Percentiles rank a stretch among this genome's conserved stretches.
phyloP scores from a whole-genome alignment of 2,888 invertebrate genomes.

The Cylindroiulus punctatus region DNA sequence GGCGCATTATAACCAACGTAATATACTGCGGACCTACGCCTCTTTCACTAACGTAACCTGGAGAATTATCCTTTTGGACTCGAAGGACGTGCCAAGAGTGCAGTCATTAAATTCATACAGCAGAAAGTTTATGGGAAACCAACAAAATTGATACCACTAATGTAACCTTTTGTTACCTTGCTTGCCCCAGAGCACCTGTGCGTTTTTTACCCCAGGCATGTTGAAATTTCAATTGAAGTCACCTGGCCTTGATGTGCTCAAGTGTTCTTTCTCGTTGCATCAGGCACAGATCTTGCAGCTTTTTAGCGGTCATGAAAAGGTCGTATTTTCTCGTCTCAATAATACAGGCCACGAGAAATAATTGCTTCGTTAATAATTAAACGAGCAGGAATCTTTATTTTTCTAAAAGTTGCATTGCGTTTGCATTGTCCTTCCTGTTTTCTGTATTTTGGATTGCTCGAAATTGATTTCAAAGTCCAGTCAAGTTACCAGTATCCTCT shows the following conservation, averaged over 20 bases:
- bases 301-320: constrained; percentile 27
- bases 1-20: constrained; percentile 15
- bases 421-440: too few species aligned
- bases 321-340: not conserved
- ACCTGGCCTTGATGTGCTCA: constrained; percentile 26
- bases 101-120: constrained; percentile 1
- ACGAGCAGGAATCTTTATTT: too few species aligned
- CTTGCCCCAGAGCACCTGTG: constrained; percentile 22
- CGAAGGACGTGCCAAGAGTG: constrained; percentile 40
- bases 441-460: too few species aligned
- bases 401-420: too few species aligned
- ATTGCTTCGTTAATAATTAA: not conserved
- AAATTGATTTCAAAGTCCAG: too few species aligned
- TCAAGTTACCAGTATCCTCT: not conserved
- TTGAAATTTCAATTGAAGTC: constrained; percentile 34
- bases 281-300: constrained; percentile 19
- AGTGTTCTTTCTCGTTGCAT: constrained; percentile 22
- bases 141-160: constrained; percentile 28
- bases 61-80: constrained; percentile 40
- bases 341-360: not conserved
- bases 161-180: constrained; percentile 35
- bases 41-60: constrained; percentile 28
- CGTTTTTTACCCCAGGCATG: not conserved
- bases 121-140: constrained; percentile 42
- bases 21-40: not conserved